phyloP scores from a whole-genome alignment of 35 echinoderm and acorn worm species.

The Diadema setosum region DNA sequence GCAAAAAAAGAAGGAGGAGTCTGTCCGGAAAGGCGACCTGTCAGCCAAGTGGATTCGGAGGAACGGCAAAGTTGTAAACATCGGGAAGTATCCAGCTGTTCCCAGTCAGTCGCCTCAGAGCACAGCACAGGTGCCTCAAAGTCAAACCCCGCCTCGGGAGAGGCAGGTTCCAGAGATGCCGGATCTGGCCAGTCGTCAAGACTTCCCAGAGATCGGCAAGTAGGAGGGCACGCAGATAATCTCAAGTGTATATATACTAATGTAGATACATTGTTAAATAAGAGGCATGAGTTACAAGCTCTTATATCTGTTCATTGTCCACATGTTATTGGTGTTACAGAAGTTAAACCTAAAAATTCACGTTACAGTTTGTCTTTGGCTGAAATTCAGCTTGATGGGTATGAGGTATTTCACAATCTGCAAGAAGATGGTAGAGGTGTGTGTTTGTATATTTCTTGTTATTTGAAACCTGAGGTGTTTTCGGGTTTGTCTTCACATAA shows the following conservation, averaged over 20 bases:
- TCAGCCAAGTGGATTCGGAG: not conserved
- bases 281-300: not conserved
- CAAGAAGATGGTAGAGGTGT: not conserved
- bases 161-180: too few relatives aligned
- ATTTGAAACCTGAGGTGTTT: not conserved
- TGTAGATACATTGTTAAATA: slow-evolving; percentile 13
- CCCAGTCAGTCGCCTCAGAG: not conserved
- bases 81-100: not conserved
- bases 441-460: not conserved
- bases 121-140: not conserved
- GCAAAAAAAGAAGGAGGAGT: not conserved
- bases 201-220: not conserved
- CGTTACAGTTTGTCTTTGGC: not conserved
- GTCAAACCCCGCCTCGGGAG: not conserved
- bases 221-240: not conserved
- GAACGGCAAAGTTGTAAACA: not conserved
- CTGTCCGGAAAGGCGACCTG: not conserved
- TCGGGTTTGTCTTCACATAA: not conserved
- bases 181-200: not conserved
- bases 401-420: not conserved
- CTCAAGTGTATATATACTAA: not conserved
- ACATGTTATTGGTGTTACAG: not conserved
- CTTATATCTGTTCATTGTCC: not conserved
- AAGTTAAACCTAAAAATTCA: not conserved
- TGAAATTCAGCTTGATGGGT: not conserved